Evolutionary conservation across 2,113 vertebrate species (phyloP), one percentile per base, ranked within the genome.

Genomic region (Centropus bengalensis): DNA sequence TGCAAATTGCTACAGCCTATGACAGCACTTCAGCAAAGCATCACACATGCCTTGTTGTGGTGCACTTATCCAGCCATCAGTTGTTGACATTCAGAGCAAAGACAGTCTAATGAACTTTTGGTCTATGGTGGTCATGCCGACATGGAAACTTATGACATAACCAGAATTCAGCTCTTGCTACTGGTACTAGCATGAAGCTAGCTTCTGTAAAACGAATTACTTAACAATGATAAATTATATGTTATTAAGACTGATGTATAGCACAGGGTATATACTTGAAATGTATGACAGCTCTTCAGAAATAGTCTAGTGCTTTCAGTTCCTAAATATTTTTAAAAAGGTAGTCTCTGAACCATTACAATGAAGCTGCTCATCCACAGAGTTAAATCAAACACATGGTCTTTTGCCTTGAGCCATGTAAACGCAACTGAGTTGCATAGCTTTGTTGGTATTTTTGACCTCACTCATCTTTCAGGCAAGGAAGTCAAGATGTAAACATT

Each of bases 11-110:
- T 32, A 26, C 28, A 66, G 22, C 17, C 23, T 9, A 6, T 9
- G 6, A 28, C 22, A 42, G 38, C 19, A 44, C 14, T 44, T 80
- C 18, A 56, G 24, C 49, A 56, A 70, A 66, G 52, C 30, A 45
- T 38, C 60, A 36, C 11, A 4, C 1, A 6, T 1, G 2, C 14
- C 23, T 12, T 17, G 3, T 15, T 66, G 26, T 0, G 0, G 56
- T 14, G 52, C 19, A 64, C 4, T n/a, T 33, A 58, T 0, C 21
- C 47, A 79, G 32, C 8, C 54, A 32, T 12, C 33, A 63, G 11
- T 1, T 26, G 40, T 40, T 4, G 2, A 51, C 28, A 9, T 6
- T 36, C 38, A 32, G 22, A 42, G 10, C 4, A 19, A 17, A 78
- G 16, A 24, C 1, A 12, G 32, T 16, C 64, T 19, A 33, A 42